These are phyloP conservation scores for Beroe forskalii DNA, from an alignment of 37 sponge, comb jelly and placozoan genomes.

Conservation along the genomic window DNA sequence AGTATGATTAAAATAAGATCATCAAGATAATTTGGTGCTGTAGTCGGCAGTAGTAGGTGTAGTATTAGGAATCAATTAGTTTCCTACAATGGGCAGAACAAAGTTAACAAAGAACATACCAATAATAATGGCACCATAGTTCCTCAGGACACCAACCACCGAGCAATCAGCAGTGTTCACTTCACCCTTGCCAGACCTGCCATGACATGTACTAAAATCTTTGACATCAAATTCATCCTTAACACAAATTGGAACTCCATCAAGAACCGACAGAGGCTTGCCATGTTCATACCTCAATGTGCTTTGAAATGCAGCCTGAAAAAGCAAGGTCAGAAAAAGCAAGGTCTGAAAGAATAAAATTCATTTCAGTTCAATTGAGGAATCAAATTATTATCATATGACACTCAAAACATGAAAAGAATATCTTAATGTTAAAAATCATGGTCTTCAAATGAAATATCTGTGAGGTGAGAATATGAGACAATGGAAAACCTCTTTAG, in stretches of 20 bases:
- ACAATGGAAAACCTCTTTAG: conserved; percentile 7
- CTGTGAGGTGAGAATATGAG: no score
- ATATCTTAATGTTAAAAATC: no score
- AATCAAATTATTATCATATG: no score
- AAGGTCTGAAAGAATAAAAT: no score
- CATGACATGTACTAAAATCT: background rate
- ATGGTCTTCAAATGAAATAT: no score
- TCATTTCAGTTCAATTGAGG: no score
- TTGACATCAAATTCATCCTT: conserved; percentile 78
- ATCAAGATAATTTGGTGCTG: background rate
- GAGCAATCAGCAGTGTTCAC: conserved; percentile 67
- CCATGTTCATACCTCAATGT: conserved; percentile 77
- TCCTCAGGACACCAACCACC: conserved; percentile 70
- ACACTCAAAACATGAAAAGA: no score
- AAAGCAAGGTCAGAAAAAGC: no score
- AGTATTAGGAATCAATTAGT: no score
- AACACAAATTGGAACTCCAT: conserved; percentile 85
- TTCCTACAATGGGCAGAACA: no score
- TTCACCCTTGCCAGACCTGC: conserved; percentile 62
- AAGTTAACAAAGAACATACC: no score
- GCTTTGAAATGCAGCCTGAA: conserved; percentile 77
- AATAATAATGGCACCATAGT: conserved; percentile 82
- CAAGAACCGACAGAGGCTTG: conserved; percentile 76
- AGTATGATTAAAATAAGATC: background rate
- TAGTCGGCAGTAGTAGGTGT: background rate